Evolutionary conservation across 2,797 vertebrate genomes (phyloP).

Genomic region (Tamandua tetradactyla): DNA sequence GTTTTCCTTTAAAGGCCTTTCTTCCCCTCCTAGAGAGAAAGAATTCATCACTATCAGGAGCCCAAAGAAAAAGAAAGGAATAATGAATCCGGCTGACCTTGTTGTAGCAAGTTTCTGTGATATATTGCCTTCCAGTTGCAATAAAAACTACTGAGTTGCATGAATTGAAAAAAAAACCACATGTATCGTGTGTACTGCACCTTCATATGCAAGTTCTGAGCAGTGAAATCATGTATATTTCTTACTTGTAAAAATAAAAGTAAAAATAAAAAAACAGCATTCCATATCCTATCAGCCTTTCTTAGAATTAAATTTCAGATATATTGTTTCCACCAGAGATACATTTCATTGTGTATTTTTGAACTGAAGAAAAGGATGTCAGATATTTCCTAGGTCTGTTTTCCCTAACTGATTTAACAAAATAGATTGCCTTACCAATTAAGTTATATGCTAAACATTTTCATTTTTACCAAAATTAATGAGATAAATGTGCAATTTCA

Average conservation of each 20-base stretch:
- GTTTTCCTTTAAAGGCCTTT: neutral
- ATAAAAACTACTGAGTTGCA: too few relatives aligned
- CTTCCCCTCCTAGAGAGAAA: neutral
- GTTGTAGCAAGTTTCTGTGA: neutral
- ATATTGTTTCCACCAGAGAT: neutral
- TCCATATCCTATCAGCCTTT: neutral
- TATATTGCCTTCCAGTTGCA: too few relatives aligned
- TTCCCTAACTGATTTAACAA: neutral
- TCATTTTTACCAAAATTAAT: neutral
- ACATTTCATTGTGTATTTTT: neutral
- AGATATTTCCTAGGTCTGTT: neutral
- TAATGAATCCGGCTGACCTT: neutral
- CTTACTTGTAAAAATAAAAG: neutral
- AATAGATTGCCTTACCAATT: neutral
- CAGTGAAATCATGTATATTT: neutral
- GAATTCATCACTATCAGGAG: neutral
- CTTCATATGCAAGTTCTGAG: neutral
- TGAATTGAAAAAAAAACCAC: too few relatives aligned
- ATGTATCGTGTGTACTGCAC: constrained; percentile 72
- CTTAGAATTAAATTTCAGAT: neutral
- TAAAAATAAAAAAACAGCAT: too few relatives aligned
- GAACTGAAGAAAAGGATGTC: neutral
- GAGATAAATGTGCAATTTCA: neutral
- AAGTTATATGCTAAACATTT: neutral
- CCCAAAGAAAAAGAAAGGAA: neutral